Evolutionary conservation across 2,888 invertebrate genomes (phyloP).

Genomic region (Eurois occulta): DNA sequence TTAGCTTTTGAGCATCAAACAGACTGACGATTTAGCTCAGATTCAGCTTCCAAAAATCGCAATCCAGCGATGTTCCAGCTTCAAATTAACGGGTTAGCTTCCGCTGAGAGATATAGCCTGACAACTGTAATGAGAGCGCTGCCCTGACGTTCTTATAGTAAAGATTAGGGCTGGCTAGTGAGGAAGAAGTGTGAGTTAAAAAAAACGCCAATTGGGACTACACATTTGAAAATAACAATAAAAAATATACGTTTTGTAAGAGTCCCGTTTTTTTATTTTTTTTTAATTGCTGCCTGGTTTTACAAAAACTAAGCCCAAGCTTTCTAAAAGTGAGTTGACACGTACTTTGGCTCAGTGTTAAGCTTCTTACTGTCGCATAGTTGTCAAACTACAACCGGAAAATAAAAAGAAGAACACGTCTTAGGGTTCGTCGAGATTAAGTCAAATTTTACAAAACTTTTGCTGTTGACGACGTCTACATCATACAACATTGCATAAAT

Average conservation of each 20-base stretch:
- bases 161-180: constrained; percentile 39
- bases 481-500: no score
- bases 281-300: neutral
- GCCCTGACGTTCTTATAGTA: constrained; percentile 15
- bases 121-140: constrained; percentile 52
- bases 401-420: neutral
- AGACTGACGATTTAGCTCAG: constrained; percentile 32
- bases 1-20: no score
- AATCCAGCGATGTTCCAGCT: no score
- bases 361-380: neutral
- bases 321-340: neutral
- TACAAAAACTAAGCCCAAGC: no score
- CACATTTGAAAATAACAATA: neutral
- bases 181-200: neutral
- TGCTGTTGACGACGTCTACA: neutral
- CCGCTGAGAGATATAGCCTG: constrained; percentile 32
- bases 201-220: neutral
- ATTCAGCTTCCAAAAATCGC: no score
- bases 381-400: neutral
- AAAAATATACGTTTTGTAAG: neutral
- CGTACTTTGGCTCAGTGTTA: neutral
- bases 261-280: neutral
- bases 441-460: neutral
- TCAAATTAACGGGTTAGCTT: constrained; percentile 53
- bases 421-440: neutral